A percentile compares a stretch with the other conserved stretches of the same genome.
Evolutionary conservation across 2,888 invertebrate species (phyloP).

Genomic region (Bombylius major): DNA sequence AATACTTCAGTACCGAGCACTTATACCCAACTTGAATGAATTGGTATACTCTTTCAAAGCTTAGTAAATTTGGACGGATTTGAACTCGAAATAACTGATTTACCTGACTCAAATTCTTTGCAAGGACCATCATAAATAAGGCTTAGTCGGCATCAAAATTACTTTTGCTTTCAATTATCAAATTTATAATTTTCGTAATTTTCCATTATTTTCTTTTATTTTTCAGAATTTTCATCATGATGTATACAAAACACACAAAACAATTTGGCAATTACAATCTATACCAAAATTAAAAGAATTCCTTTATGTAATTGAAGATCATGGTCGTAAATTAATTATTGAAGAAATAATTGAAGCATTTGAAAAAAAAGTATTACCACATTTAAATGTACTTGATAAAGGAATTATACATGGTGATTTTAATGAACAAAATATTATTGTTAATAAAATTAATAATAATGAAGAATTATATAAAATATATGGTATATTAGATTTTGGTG

Average conservation of each 20-base stretch:
- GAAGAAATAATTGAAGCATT: slow-evolving; percentile 50
- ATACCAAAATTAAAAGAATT: slow-evolving; percentile 58
- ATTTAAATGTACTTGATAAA: slow-evolving; percentile 45
- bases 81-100: no score
- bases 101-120: no score
- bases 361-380: slow-evolving; percentile 49
- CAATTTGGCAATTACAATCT: slow-evolving; percentile 65
- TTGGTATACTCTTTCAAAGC: no score
- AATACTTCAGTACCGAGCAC: no score
- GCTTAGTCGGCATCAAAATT: no score
- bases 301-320: slow-evolving; percentile 53
- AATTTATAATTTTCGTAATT: no score
- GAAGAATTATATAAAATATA: slow-evolving; percentile 43
- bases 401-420: slow-evolving; percentile 79
- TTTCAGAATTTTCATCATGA: slow-evolving; percentile 57
- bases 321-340: slow-evolving; percentile 44
- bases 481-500: slow-evolving; percentile 79
- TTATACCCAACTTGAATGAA: no score
- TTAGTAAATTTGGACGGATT: no score
- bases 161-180: no score
- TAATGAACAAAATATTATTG: slow-evolving; percentile 79
- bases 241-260: slow-evolving; percentile 49
- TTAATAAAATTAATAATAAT: slow-evolving; percentile 35
- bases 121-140: no score
- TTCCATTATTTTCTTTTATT: slow-evolving; percentile 6